Conservation (phyloP, 2,888 invertebrate genomes). For the Conistra vaccinii region DNA sequence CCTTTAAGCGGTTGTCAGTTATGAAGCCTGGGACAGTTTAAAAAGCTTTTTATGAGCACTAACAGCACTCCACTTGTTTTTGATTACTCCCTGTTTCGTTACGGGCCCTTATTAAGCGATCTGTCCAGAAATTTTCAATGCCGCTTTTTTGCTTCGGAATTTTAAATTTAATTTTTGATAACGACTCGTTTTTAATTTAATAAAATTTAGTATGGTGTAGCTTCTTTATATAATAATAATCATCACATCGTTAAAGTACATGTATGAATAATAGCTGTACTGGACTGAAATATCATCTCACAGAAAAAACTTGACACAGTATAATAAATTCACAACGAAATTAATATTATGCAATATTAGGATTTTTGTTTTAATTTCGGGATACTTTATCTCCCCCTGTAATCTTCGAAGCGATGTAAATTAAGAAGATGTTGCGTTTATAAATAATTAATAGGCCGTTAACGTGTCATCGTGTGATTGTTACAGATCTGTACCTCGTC, state of each 20-base stretch:
- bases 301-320: conserved; percentile 28
- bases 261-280: conserved; percentile 38
- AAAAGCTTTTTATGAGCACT: conserved; percentile 79
- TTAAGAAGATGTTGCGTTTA: conserved; percentile 69
- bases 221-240: conserved; percentile 49
- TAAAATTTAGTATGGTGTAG: conserved; percentile 38
- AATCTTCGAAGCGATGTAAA: conserved; percentile 56
- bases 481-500: conserved; percentile 80
- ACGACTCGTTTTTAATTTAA: conserved; percentile 70
- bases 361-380: conserved; percentile 42
- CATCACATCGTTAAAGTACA: conserved; percentile 27
- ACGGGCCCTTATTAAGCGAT: conserved; percentile 79
- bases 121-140: conserved; percentile 72
- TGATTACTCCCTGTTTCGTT: conserved; percentile 78
- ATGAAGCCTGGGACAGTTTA: conserved; percentile 78
- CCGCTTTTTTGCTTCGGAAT: conserved; percentile 69
- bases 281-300: conserved; percentile 26
- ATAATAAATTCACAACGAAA: conserved; percentile 41
- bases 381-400: conserved; percentile 46
- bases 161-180: conserved; percentile 72
- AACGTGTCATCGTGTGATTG: conserved; percentile 74
- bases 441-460: conserved; percentile 75
- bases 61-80: conserved; percentile 76
- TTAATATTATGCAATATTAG: conserved; percentile 48
- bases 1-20: conserved; percentile 76